Base-by-base conservation (phyloP, 2,113 vertebrate species). In the Dunckerocampus dactyliophorus region DNA sequence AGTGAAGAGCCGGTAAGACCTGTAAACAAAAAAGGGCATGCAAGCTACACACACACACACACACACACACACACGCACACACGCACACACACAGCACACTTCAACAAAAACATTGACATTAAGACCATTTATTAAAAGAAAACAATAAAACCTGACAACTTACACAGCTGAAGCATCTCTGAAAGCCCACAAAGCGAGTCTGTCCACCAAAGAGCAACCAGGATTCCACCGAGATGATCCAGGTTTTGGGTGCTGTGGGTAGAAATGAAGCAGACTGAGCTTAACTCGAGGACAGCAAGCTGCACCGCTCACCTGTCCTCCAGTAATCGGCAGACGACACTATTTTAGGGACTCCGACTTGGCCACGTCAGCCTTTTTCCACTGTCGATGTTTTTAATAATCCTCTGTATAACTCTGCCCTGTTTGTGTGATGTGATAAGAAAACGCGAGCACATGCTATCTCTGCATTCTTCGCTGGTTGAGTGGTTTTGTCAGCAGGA, bases 371-470 rank as follows among this genome's bases (percentile, higher is more conserved):
- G 51, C 65, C 59, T 86, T 89, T 90, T 89, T 89, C 88, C 88
- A 90, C 84, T 87, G 82, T 12, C 63, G 72, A 81, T 77, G 70
- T 79, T 83, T 85, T 86, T 86, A 84, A 81, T 86, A 89, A 87
- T 89, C 79, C 80, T 73, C 71, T 79, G 81, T 82, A 85, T 89
- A 87, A 88, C 67, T 87, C 86, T 82, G 54, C 74, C 70, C 73
- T 88, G 79, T 84, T 88, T 79, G 76, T 80, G 72, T 70, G 76
- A 69, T 22, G 79, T 62, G 80, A 85, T 80, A 85, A 84, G 79
- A 76, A 71, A 73, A 77, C 76, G 71, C 62, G 72, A 82, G 80
- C 59, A 60, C 72, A 83, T 71, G 42, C 70, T 78, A 82, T 87
- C 82, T 87, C 81, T 75, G 76, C 72, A 74, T 80, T 85, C 83